These are phyloP conservation scores for Philereme transversata DNA, from an alignment of 2,888 invertebrate genomes.

Conservation along the genomic window DNA sequence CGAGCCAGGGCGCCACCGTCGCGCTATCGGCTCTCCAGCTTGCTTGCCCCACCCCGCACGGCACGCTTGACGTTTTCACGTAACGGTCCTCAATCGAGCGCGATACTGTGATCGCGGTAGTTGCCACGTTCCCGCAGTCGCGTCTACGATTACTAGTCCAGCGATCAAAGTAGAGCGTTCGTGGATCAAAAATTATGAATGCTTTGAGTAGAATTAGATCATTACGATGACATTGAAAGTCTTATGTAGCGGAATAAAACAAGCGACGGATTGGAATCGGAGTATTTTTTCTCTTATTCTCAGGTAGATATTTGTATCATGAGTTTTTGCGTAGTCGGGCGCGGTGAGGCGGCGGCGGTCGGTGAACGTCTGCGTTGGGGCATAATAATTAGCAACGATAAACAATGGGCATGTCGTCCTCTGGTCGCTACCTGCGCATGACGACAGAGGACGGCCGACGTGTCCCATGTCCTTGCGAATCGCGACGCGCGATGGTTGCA, in stretches of 20 bases:
- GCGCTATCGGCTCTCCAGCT: slow-evolving; percentile 60
- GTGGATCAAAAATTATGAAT: slow-evolving; percentile 41
- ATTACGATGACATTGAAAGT: slow-evolving; percentile 33
- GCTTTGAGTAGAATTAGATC: slow-evolving; percentile 32
- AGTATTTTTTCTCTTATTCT: slow-evolving; percentile 47
- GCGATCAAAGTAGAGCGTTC: slow-evolving; percentile 55
- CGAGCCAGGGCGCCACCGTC: slow-evolving; percentile 78
- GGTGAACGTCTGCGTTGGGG: slow-evolving; percentile 73
- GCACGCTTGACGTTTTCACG: slow-evolving; percentile 78
- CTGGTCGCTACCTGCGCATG: slow-evolving; percentile 80
- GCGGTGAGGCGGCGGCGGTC: slow-evolving; percentile 55
- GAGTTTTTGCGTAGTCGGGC: slow-evolving; percentile 65
- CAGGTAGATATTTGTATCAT: slow-evolving; percentile 60
- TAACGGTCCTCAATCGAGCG: slow-evolving; percentile 84
- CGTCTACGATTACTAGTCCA: slow-evolving; percentile 57
- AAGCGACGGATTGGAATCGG: slow-evolving; percentile 32
- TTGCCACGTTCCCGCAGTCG: slow-evolving; percentile 64
- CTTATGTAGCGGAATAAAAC: slow-evolving; percentile 18
- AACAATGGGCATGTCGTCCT: slow-evolving; percentile 82
- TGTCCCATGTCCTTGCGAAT: slow-evolving; percentile 75
- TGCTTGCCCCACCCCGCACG: slow-evolving; percentile 32
- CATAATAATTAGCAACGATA: slow-evolving; percentile 82
- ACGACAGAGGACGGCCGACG: slow-evolving; percentile 76
- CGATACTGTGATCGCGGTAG: slow-evolving; percentile 77
- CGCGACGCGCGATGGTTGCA: slow-evolving; percentile 43